Evolutionary conservation across 2,888 invertebrate genomes (phyloP).

Genomic region (Aleiodes leptofemur): DNA sequence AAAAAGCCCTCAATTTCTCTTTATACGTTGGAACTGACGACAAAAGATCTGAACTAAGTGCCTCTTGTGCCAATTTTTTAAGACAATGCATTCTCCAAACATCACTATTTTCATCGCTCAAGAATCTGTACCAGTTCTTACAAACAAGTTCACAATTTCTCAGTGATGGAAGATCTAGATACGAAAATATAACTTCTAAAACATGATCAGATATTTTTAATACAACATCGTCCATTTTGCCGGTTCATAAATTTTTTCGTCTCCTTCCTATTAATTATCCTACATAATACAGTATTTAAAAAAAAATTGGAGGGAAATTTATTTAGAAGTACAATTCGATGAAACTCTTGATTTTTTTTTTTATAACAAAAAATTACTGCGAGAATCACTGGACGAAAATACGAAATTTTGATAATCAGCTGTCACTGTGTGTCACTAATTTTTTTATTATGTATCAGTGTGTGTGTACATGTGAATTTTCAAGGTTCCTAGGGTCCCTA

Average conservation of each 20-base stretch:
- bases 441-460: too few relatives aligned
- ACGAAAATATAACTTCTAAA: conserved; percentile 93
- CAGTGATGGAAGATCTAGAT: conserved; percentile 90
- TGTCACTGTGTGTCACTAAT: too few relatives aligned
- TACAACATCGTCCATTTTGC: conserved; percentile 75
- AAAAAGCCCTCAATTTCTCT: conserved; percentile 94
- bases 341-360: too few relatives aligned
- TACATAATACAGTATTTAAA: too few relatives aligned
- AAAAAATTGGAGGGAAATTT: too few relatives aligned
- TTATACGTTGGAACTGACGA: conserved; percentile 93
- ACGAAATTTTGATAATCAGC: too few relatives aligned
- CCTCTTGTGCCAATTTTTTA: conserved; percentile 89
- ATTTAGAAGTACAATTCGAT: too few relatives aligned
- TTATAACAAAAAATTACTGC: too few relatives aligned
- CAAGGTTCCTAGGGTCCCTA: too few relatives aligned
- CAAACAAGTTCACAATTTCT: conserved; percentile 94
- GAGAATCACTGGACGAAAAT: too few relatives aligned
- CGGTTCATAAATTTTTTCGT: conserved; percentile 55
- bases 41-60: conserved; percentile 92
- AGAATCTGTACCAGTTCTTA: conserved; percentile 92
- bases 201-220: conserved; percentile 79
- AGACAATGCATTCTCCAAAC: conserved; percentile 95
- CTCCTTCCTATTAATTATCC: neutral
- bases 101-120: conserved; percentile 90
- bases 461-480: too few relatives aligned